Evolutionary conservation across 2,888 invertebrate genomes (phyloP).

Genomic region (Rambutsinella grinnellia): DNA sequence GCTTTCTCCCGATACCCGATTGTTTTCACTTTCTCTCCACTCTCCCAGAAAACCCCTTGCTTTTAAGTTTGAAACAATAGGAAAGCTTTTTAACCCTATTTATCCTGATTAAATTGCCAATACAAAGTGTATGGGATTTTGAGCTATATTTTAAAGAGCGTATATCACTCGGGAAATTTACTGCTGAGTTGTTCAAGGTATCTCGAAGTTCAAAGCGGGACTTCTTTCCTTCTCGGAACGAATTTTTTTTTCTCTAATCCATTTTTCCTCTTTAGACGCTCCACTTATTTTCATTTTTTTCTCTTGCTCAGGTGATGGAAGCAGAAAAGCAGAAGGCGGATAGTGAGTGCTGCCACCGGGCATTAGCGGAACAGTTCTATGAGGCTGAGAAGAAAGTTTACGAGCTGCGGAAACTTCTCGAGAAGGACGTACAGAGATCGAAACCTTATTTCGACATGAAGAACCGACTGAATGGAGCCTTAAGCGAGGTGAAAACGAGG

Average conservation of each 20-base stretch:
- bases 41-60: too few relatives aligned
- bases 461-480: constrained; percentile 85
- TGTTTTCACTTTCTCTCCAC: too few relatives aligned
- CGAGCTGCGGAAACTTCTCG: constrained; percentile 84
- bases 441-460: constrained; percentile 93
- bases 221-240: not conserved
- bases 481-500: constrained; percentile 86
- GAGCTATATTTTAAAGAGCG: not conserved
- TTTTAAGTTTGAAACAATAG: too few relatives aligned
- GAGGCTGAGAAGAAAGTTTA: constrained; percentile 85
- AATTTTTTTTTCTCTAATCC: not conserved
- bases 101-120: not conserved
- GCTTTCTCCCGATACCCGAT: too few relatives aligned
- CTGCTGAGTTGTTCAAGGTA: not conserved
- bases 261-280: not conserved
- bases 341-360: constrained; percentile 89
- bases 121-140: not conserved
- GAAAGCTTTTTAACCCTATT: not conserved
- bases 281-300: constrained; percentile 7
- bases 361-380: constrained; percentile 80
- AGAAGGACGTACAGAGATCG: constrained; percentile 86
- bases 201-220: not conserved
- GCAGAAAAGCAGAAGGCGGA: constrained; percentile 92
- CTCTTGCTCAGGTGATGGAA: constrained; percentile 81
- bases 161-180: not conserved